Conservation (phyloP, 2,888 invertebrate genomes). For the Megaustenia siamemsis region DNA sequence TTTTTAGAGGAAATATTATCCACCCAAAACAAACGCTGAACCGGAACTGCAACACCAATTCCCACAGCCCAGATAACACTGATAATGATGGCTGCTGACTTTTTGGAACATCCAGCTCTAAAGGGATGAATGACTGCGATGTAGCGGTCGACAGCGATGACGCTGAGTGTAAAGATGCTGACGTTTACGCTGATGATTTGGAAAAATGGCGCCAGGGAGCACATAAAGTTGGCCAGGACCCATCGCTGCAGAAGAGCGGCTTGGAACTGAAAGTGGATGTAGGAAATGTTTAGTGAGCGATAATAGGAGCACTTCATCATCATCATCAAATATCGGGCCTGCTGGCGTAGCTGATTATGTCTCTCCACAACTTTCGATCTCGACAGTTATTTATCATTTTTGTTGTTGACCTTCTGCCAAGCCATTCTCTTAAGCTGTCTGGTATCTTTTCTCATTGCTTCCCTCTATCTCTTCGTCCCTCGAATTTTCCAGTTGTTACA, state of each 20-base stretch:
- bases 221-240: conserved; percentile 92
- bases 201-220: conserved; percentile 92
- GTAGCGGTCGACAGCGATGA: conserved; percentile 92
- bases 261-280: conserved; percentile 85
- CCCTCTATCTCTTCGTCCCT: too few relatives aligned
- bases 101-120: conserved; percentile 86
- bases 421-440: too few relatives aligned
- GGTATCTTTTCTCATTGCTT: too few relatives aligned
- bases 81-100: conserved; percentile 87
- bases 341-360: too few relatives aligned
- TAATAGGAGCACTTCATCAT: background rate
- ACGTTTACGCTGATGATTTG: conserved; percentile 92
- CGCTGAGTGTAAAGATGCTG: conserved; percentile 92
- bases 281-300: too few relatives aligned
- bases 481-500: too few relatives aligned
- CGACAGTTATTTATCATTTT: too few relatives aligned
- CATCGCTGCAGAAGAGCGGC: conserved; percentile 92
- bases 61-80: conserved; percentile 88
- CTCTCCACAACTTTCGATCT: too few relatives aligned
- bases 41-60: conserved; percentile 83
- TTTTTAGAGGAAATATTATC: conserved; percentile 42
- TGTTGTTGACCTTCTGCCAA: too few relatives aligned
- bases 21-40: conserved; percentile 81
- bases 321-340: too few relatives aligned
- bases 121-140: conserved; percentile 81